phyloP scores from a whole-genome alignment of 2,797 vertebrate genomes.

The Eulemur albifrons region DNA sequence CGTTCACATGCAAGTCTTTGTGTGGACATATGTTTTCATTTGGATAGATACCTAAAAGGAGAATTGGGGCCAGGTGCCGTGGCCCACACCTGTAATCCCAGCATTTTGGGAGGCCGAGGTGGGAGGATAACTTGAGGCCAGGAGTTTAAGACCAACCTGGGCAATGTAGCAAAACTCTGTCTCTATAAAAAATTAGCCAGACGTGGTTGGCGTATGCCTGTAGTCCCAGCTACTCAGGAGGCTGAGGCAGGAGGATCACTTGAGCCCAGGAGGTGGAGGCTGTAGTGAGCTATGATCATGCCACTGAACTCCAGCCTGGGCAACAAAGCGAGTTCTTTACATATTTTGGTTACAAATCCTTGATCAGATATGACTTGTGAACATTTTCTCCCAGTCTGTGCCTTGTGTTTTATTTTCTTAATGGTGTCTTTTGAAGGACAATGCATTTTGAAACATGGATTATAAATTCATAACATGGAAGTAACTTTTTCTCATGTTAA shows the following conservation, averaged over 20 bases:
- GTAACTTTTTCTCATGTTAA: conserved; percentile 8
- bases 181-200: too few species aligned
- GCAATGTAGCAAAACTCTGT: too few species aligned
- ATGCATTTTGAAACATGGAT: neutral
- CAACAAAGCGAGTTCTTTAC: neutral
- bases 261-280: neutral
- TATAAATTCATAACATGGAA: neutral
- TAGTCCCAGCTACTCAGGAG: neutral
- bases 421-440: neutral
- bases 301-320: neutral
- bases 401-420: neutral
- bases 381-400: neutral
- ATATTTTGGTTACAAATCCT: neutral
- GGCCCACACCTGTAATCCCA: neutral
- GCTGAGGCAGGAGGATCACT: neutral
- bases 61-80: neutral
- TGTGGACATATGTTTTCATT: neutral
- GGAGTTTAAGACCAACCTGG: neutral
- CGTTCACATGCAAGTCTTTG: neutral
- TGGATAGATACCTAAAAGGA: neutral
- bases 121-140: neutral
- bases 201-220: neutral
- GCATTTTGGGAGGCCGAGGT: neutral
- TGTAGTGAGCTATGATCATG: neutral
- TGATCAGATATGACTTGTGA: neutral